Conservation (phyloP, 64 coral and sea anemone species). For the Actinia equina region DNA sequence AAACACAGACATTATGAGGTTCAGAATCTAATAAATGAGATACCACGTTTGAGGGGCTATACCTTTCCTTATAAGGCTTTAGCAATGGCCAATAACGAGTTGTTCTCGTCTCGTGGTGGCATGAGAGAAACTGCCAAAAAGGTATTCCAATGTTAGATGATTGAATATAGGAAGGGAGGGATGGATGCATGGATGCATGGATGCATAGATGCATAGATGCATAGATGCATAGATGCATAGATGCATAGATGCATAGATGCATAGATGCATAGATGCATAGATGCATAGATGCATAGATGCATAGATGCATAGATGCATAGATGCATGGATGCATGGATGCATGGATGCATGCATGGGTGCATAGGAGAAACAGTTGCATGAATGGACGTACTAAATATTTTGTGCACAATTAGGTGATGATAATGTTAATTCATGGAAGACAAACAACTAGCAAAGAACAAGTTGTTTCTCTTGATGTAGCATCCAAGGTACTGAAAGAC, state of each 20-base stretch:
- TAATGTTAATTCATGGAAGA: constrained; percentile 21
- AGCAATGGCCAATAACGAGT: constrained; percentile 29
- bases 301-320: no score
- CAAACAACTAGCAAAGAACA: constrained; percentile 29
- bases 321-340: no score
- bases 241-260: no score
- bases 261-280: no score
- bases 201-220: no score
- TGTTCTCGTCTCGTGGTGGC: constrained; percentile 54
- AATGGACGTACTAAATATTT: background rate
- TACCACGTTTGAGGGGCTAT: constrained; percentile 49
- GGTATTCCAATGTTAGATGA: constrained; percentile 16
- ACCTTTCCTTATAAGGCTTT: constrained; percentile 82
- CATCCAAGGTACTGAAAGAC: constrained; percentile 65
- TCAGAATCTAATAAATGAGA: constrained; percentile 37
- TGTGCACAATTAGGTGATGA: background rate
- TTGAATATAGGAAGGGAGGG: no score
- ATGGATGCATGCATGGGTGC: no score
- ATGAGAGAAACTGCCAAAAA: constrained; percentile 71
- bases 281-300: no score
- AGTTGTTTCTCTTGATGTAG: constrained; percentile 22
- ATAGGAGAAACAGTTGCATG: no score
- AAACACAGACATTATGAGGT: constrained; percentile 39
- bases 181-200: no score
- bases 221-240: no score